These are phyloP conservation scores for Ridgeia piscesae DNA, from an alignment of 1,140 invertebrate genomes.

Conservation along the genomic window DNA sequence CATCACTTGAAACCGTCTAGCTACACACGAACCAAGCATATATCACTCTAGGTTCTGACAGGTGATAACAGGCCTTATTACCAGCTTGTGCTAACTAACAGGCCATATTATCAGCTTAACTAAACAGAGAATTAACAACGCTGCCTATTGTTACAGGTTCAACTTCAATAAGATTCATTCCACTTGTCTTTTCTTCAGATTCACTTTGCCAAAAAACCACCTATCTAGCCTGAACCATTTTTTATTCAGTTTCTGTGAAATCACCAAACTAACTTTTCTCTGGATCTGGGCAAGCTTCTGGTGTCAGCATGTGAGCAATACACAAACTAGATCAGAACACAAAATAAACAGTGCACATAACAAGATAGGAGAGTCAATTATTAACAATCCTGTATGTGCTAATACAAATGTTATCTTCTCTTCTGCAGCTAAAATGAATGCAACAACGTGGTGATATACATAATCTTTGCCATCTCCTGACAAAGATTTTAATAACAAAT, in stretches of 20 bases:
- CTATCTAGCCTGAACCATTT: too few relatives aligned
- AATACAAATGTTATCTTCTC: background rate
- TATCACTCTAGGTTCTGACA: background rate
- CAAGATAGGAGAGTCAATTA: background rate
- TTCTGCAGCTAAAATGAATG: background rate
- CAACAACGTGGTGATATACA: background rate
- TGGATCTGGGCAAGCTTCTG: background rate
- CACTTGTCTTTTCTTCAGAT: too few relatives aligned
- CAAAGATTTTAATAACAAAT: background rate
- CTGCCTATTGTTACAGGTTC: background rate
- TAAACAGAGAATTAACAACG: background rate
- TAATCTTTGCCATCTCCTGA: background rate
- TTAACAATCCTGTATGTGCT: background rate
- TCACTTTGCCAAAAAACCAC: too few relatives aligned
- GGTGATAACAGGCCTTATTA: background rate
- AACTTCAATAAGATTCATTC: too few relatives aligned
- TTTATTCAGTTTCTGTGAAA: too few relatives aligned
- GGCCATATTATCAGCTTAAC: background rate
- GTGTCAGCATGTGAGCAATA: background rate
- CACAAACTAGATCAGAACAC: conserved; percentile 2
- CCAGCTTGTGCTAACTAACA: too few relatives aligned
- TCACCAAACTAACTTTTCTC: too few relatives aligned
- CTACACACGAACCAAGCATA: background rate
- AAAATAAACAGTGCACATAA: background rate
- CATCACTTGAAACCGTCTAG: background rate